phyloP scores from a whole-genome alignment of 2,888 invertebrate species.

The Silvanus unidentatus region DNA sequence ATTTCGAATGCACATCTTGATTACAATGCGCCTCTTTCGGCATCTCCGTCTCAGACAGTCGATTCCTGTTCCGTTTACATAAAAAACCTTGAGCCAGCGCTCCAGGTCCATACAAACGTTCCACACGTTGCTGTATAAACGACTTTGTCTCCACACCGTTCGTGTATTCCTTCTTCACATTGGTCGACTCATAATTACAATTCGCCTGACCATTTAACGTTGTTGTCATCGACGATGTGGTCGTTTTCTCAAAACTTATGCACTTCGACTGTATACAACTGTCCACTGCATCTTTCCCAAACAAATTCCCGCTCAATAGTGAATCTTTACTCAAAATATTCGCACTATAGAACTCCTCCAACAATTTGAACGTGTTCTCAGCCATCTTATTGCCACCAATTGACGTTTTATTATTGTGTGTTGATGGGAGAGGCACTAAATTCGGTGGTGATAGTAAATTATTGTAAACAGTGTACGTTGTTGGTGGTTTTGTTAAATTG shows the following conservation, averaged over 20 bases:
- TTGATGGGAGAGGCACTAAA: conserved; percentile 37
- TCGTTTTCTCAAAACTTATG: conserved; percentile 30
- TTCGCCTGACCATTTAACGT: conserved; percentile 26
- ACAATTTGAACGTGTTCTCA: no score
- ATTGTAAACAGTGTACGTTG: conserved; percentile 35
- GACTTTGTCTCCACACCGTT: conserved; percentile 55
- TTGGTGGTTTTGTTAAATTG: conserved; percentile 26
- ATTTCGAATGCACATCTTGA: conserved; percentile 27
- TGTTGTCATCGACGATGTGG: conserved; percentile 15
- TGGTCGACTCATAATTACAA: conserved; percentile 28
- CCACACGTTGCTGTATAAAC: conserved; percentile 84
- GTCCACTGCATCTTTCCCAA: conserved; percentile 38
- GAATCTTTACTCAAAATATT: conserved; percentile 27
- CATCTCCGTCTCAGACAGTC: conserved; percentile 28
- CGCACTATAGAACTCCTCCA: conserved; percentile 30
- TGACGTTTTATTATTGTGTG: conserved; percentile 8
- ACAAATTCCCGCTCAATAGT: conserved; percentile 30
- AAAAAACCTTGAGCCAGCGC: conserved; percentile 82
- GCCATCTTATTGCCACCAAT: conserved; percentile 20
- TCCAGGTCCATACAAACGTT: conserved; percentile 81
- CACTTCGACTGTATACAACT: conserved; percentile 32
- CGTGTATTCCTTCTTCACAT: conserved; percentile 28
- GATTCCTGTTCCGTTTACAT: conserved; percentile 53
- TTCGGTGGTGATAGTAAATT: conserved; percentile 45
- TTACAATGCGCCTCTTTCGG: neutral